These are phyloP conservation scores for Trissolcus basalis DNA, from an alignment of 1,140 invertebrate genomes.

Conservation along the genomic window DNA sequence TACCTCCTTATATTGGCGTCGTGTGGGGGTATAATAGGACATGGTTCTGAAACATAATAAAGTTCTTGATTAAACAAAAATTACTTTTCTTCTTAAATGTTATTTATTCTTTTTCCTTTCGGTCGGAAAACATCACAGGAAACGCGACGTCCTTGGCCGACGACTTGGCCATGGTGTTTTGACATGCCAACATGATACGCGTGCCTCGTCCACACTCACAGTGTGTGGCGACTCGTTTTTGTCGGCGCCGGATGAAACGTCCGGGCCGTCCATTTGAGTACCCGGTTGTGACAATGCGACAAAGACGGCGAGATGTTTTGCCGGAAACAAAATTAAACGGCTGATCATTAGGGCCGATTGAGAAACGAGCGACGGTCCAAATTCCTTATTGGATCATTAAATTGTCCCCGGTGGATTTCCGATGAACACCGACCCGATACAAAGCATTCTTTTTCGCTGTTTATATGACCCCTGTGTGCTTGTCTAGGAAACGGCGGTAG, in stretches of 20 bases:
- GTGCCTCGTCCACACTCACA: slow-evolving; percentile 29
- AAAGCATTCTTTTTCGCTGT: slow-evolving; percentile 12
- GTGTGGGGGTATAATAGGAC: slow-evolving; percentile 65
- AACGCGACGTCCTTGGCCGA: slow-evolving; percentile 33
- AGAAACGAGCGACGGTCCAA: not conserved
- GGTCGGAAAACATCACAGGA: slow-evolving; percentile 15
- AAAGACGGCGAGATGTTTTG: slow-evolving; percentile 34
- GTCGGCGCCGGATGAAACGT: not conserved
- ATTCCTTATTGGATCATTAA: slow-evolving; percentile 22
- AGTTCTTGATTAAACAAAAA: too few relatives aligned
- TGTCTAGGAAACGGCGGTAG: slow-evolving; percentile 22
- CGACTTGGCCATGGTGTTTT: slow-evolving; percentile 50
- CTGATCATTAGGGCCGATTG: slow-evolving; percentile 24
- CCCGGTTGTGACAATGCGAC: too few relatives aligned
- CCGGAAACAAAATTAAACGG: slow-evolving; percentile 38
- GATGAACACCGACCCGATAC: slow-evolving; percentile 7
- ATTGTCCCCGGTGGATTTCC: slow-evolving; percentile 22
- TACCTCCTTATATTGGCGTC: slow-evolving; percentile 90
- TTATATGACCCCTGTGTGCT: slow-evolving; percentile 12
- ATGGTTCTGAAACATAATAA: slow-evolving; percentile 31
- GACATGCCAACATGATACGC: slow-evolving; percentile 42
- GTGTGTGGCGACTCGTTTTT: slow-evolving; percentile 26
- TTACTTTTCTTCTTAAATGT: too few relatives aligned
- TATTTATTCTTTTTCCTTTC: too few relatives aligned
- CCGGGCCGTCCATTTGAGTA: too few relatives aligned